Evolutionary conservation across 2,113 vertebrate genomes (phyloP).

Genomic region (Coptodon bakossiorum): DNA sequence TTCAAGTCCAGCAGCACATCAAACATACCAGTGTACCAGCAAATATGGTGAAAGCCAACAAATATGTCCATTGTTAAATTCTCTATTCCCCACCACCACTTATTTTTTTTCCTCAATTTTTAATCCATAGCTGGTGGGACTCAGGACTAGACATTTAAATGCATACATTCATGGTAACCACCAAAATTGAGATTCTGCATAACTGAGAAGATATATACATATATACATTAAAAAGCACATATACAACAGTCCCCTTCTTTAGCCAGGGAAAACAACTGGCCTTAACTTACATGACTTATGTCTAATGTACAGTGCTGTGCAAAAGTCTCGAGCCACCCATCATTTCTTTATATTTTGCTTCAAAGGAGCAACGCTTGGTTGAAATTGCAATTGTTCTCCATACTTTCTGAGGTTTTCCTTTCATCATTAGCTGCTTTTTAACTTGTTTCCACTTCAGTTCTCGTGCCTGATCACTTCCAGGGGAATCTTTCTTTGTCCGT

Average conservation of each 20-base stretch:
- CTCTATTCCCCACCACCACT: background rate
- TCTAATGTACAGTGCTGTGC: background rate
- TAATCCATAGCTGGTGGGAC: background rate
- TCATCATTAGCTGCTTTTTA: background rate
- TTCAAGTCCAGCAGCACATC: background rate
- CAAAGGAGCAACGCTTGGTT: background rate
- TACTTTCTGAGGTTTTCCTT: background rate
- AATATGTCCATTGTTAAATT: background rate
- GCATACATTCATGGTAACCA: background rate
- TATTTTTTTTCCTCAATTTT: fast-evolving
- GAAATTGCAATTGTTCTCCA: background rate
- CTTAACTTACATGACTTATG: background rate
- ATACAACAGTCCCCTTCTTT: background rate
- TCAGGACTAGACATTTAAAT: background rate
- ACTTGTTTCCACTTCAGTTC: background rate
- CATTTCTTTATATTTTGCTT: background rate
- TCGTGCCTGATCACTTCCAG: background rate
- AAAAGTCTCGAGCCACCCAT: background rate
- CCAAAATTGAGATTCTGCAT: background rate
- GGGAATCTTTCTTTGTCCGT: background rate
- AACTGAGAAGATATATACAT: background rate
- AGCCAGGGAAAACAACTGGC: background rate
- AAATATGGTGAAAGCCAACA: background rate
- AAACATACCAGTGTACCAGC: background rate
- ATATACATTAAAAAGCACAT: background rate